Percentiles rank a stretch among this genome's conserved stretches.
phyloP scores from a whole-genome alignment of 2,113 vertebrate genomes.

The Melospiza georgiana region DNA sequence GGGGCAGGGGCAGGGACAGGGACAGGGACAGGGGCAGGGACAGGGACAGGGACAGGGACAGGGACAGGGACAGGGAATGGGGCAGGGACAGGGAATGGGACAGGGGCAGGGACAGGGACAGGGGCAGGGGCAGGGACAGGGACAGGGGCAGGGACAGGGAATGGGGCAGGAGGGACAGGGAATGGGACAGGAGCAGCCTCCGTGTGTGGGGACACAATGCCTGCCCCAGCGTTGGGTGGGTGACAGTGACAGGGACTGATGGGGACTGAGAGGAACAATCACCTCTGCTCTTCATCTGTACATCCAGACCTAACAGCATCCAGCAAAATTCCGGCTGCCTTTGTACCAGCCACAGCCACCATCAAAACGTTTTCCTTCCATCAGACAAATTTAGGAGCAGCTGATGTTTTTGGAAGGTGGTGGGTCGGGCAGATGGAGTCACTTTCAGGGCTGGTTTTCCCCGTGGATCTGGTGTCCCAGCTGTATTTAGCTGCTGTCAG shows the following conservation, averaged over 20 bases:
- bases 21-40: too few species aligned
- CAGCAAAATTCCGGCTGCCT: not conserved
- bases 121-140: too few species aligned
- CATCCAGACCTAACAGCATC: not conserved
- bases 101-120: too few species aligned
- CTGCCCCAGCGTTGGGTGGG: fast-evolving
- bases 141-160: too few species aligned
- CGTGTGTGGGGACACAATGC: fast-evolving
- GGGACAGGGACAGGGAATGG: too few species aligned
- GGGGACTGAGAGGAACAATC: not conserved
- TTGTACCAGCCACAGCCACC: not conserved
- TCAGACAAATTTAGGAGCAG: not conserved
- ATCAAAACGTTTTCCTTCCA: not conserved
- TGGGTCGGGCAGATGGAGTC: fast-evolving
- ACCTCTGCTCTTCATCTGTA: not conserved
- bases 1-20: too few species aligned
- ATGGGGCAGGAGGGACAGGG: too few species aligned
- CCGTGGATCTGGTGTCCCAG: not conserved
- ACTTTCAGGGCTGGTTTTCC: not conserved
- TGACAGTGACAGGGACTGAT: not conserved
- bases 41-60: too few species aligned
- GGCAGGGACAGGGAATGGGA: too few species aligned
- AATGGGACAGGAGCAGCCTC: not conserved
- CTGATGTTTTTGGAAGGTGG: not conserved
- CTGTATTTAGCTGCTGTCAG: conserved; percentile 18